Percentiles rank a stretch among this genome's conserved stretches.
phyloP scores from a whole-genome alignment of 1,140 invertebrate genomes.

The Sinella curviseta region DNA sequence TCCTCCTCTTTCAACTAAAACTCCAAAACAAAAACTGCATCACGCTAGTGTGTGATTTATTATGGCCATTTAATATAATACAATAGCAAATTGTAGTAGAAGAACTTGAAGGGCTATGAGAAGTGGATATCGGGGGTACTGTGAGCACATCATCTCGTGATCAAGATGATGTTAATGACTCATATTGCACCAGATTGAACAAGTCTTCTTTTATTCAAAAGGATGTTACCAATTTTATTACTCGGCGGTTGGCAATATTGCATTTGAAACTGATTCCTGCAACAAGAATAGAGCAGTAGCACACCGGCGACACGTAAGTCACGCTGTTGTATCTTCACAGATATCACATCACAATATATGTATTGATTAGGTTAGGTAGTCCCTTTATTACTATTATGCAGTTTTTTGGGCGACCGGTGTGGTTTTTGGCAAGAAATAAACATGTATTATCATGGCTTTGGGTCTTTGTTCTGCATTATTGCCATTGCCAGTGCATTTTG shows the following conservation, averaged over 20 bases:
- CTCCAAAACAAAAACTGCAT: not conserved
- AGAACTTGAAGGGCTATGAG: not conserved
- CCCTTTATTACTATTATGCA: too few relatives aligned
- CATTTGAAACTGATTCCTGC: not conserved
- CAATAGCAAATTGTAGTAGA: not conserved
- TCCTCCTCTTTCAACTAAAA: too few relatives aligned
- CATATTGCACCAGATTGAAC: constrained; percentile 10
- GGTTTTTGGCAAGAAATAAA: not conserved
- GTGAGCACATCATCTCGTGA: not conserved
- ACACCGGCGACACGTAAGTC: not conserved
- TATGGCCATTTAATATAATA: not conserved
- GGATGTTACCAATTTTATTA: not conserved
- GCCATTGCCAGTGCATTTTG: not conserved
- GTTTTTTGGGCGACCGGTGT: too few relatives aligned
- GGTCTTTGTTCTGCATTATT: too few relatives aligned
- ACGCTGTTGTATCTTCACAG: not conserved
- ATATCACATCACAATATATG: too few relatives aligned
- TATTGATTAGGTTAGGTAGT: too few relatives aligned
- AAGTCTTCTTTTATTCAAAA: not conserved
- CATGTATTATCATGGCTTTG: too few relatives aligned
- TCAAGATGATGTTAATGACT: not conserved
- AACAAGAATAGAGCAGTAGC: not conserved
- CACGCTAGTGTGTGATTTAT: not conserved
- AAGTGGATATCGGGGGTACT: not conserved
- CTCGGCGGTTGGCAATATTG: not conserved